phyloP scores from a whole-genome alignment of 2,888 invertebrate species.

The Trissolcus japonicus region DNA sequence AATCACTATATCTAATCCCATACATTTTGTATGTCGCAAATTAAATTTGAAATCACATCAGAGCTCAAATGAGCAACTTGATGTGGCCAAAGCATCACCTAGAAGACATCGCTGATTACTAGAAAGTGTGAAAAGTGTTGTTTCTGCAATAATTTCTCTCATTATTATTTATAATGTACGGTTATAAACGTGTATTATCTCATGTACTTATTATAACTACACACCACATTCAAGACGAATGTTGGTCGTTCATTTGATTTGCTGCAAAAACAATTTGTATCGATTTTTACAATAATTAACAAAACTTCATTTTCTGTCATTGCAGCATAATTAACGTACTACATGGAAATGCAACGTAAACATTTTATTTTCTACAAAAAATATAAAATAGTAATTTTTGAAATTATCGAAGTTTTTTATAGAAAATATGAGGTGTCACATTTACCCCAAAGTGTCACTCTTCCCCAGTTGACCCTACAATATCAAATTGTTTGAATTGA shows the following conservation, averaged over 20 bases:
- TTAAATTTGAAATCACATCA: constrained; percentile 1
- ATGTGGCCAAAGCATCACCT: background rate
- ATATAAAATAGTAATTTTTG: no score
- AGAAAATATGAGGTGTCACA: no score
- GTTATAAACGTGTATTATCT: constrained; percentile 18
- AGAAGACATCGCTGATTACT: constrained; percentile 17
- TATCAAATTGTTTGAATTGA: no score
- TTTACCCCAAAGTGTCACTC: no score
- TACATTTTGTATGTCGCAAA: no score
- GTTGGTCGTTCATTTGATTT: background rate
- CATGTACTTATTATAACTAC: constrained; percentile 29
- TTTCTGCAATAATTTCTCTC: constrained; percentile 16
- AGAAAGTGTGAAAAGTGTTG: constrained; percentile 34
- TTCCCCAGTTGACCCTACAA: no score
- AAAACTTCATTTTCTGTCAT: constrained; percentile 9
- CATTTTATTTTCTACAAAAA: background rate
- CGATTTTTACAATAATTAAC: constrained; percentile 28
- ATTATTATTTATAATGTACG: constrained; percentile 30
- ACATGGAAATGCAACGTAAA: background rate
- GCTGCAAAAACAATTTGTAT: constrained; percentile 14
- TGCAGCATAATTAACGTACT: background rate
- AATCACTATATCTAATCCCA: no score
- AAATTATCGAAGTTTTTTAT: no score
- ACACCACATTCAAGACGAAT: background rate
- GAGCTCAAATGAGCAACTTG: background rate